Evolutionary conservation across 2,113 vertebrate genomes (phyloP).

Genomic region (Paramisgurnus dabryanus): DNA sequence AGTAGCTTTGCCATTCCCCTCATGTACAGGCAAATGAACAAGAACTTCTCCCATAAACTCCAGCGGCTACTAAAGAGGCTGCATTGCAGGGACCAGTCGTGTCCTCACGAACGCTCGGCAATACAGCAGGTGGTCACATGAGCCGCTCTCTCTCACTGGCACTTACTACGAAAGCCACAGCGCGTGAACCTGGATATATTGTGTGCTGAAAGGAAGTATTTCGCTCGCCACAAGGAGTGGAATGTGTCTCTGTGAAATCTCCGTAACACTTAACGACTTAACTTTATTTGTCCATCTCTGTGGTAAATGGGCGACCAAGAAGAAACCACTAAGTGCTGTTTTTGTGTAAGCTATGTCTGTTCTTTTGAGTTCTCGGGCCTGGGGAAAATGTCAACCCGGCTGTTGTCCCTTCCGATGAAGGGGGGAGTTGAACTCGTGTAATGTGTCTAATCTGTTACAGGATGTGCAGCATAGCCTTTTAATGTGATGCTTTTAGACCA

Average conservation of each 20-base stretch:
- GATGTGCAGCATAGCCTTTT: constrained; percentile 14
- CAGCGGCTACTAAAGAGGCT: constrained; percentile 83
- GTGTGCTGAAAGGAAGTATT: constrained; percentile 22
- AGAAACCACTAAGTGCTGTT: constrained; percentile 76
- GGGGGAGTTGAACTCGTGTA: constrained; percentile 2
- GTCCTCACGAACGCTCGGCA: constrained; percentile 78
- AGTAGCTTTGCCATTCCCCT: constrained; percentile 91
- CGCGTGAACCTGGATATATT: constrained; percentile 25
- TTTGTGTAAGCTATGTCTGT: constrained; percentile 52
- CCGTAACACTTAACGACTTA: constrained; percentile 57
- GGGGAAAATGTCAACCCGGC: constrained; percentile 15
- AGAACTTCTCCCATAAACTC: constrained; percentile 87
- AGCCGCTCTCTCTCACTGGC: constrained; percentile 44
- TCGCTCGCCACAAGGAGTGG: constrained; percentile 17
- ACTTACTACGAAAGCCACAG: constrained; percentile 28
- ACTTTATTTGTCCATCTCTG: constrained; percentile 55
- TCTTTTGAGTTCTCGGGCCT: constrained; percentile 48
- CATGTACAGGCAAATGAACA: constrained; percentile 90
- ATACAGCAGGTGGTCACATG: constrained; percentile 87
- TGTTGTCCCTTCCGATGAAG: not conserved
- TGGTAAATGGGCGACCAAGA: constrained; percentile 52
- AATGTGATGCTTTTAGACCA: constrained; percentile 36
- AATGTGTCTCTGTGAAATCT: constrained; percentile 56
- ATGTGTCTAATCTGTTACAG: constrained; percentile 34
- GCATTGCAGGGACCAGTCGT: constrained; percentile 79